Percentiles rank a stretch among this genome's conserved stretches.
Conservation (phyloP, 1,140 invertebrate genomes). For the Drosophila lowei region DNA sequence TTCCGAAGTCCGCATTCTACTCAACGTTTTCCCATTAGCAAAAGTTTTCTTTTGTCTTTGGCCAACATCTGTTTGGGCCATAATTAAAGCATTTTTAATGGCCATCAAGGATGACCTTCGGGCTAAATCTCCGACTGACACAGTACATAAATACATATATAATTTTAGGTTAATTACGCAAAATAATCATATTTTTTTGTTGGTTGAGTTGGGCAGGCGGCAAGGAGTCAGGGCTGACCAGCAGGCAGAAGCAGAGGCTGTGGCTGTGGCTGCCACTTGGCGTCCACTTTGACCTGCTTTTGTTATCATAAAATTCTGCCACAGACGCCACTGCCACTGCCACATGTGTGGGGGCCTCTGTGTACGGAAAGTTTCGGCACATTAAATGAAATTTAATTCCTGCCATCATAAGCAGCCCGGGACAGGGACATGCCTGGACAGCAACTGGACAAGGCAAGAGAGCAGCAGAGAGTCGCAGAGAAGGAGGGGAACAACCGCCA, state of each 20-base stretch:
- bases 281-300: constrained; percentile 70
- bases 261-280: constrained; percentile 20
- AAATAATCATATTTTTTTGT: constrained; percentile 70
- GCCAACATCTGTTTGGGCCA: constrained; percentile 41
- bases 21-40: constrained; percentile 25
- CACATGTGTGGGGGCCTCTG: constrained; percentile 39
- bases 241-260: constrained; percentile 5
- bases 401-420: constrained; percentile 68
- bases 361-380: constrained; percentile 71
- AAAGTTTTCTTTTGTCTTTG: constrained; percentile 37
- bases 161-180: constrained; percentile 72
- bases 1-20: too few relatives aligned
- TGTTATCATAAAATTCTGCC: constrained; percentile 74
- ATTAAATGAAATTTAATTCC: constrained; percentile 80
- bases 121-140: constrained; percentile 38
- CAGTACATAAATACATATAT: constrained; percentile 67
- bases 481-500: constrained; percentile 41
- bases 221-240: too few relatives aligned
- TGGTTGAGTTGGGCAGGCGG: not conserved
- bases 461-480: constrained; percentile 28
- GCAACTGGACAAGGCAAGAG: constrained; percentile 65
- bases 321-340: constrained; percentile 37
- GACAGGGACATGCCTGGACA: constrained; percentile 46
- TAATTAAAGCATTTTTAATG: constrained; percentile 55
- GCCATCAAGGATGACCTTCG: constrained; percentile 56